These are phyloP conservation scores for Oscheius sp. DNA, from an alignment of 1,140 invertebrate genomes.

Conservation along the genomic window DNA sequence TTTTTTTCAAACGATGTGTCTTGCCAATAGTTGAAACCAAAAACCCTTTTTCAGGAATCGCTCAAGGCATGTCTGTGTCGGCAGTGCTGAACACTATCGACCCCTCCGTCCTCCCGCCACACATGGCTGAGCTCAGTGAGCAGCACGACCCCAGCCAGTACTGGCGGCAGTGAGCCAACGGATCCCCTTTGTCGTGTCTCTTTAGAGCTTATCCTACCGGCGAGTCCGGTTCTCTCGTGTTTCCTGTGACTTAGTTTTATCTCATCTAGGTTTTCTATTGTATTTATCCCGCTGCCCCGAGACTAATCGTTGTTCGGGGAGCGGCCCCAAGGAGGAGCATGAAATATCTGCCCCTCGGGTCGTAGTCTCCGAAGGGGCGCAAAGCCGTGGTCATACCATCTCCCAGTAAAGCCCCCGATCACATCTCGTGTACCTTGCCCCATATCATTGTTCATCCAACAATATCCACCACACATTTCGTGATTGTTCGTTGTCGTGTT, in stretches of 20 bases:
- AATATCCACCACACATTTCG: neutral
- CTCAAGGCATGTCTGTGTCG: conserved; percentile 10
- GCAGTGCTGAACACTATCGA: conserved; percentile 31
- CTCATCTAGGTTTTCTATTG: neutral
- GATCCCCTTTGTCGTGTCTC: conserved; percentile 7
- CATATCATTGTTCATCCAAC: neutral
- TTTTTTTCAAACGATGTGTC: no score
- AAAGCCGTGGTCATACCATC: neutral
- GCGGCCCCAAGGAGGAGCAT: neutral
- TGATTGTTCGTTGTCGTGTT: neutral
- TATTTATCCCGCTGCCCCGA: neutral
- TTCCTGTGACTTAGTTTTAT: neutral
- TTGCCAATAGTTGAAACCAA: no score
- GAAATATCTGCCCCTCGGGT: conserved; percentile 6
- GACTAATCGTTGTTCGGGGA: neutral
- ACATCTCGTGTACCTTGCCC: neutral
- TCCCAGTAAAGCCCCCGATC: neutral
- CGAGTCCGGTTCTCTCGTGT: neutral
- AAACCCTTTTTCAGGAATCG: conserved; percentile 21
- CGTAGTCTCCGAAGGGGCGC: conserved; percentile 1
- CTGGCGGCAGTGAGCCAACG: conserved; percentile 7
- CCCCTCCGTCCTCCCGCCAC: neutral
- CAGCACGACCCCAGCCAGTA: conserved; percentile 13
- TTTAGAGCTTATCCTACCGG: neutral
- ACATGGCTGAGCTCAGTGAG: conserved; percentile 27